Evolutionary conservation across 1,140 invertebrate genomes (phyloP).

Genomic region (Diabrotica virgifera): DNA sequence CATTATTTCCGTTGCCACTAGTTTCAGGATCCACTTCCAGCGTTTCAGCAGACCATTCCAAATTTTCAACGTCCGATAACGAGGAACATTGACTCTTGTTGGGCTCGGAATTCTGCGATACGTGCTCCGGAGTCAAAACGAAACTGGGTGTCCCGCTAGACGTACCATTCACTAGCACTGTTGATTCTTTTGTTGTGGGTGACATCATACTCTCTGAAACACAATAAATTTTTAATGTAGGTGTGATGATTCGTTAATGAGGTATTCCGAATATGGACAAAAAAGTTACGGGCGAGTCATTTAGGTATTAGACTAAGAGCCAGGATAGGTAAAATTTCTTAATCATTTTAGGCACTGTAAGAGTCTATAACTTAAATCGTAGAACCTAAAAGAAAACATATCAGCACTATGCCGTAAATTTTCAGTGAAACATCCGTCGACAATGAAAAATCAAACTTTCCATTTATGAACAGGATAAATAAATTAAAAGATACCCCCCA

Average conservation of each 20-base stretch:
- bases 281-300: no score
- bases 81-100: slow-evolving; percentile 56
- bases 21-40: slow-evolving; percentile 39
- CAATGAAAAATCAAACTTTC: no score
- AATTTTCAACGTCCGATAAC: slow-evolving; percentile 63
- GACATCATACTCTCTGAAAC: slow-evolving; percentile 39
- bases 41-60: slow-evolving; percentile 58
- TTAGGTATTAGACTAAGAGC: no score
- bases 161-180: slow-evolving; percentile 27
- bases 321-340: no score
- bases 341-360: no score
- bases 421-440: no score
- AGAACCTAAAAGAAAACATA: no score
- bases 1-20: slow-evolving; percentile 21
- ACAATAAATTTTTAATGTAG: slow-evolving; percentile 1
- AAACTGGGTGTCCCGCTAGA: slow-evolving; percentile 21
- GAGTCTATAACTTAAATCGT: no score
- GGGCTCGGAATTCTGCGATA: slow-evolving; percentile 29
- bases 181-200: slow-evolving; percentile 33
- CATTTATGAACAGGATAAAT: no score
- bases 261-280: neutral
- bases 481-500: no score
- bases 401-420: no score
- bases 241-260: slow-evolving; percentile 9
- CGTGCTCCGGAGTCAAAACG: slow-evolving; percentile 25